A percentile compares a stretch with the other conserved stretches of the same genome.
These are phyloP conservation scores for Morbakka virulenta DNA, from an alignment of 30 jellyfish, hydroid and myxozoan species.

Conservation along the genomic window DNA sequence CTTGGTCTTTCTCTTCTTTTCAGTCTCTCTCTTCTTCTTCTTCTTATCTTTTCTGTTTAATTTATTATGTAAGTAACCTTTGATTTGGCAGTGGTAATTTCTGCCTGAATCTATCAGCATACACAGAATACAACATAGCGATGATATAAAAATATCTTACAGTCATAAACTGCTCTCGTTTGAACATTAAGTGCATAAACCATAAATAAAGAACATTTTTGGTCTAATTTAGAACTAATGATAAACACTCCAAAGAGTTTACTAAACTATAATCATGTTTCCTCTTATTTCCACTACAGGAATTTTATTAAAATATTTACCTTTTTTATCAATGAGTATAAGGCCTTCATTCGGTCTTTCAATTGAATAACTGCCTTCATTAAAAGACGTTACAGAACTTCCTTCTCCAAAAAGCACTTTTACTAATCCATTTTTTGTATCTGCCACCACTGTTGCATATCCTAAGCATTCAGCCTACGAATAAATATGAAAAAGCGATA, in stretches of 20 bases:
- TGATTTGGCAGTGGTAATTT: no score
- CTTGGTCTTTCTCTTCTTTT: no score
- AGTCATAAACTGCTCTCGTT: no score
- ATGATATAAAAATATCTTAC: no score
- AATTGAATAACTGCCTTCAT: constrained; percentile 53
- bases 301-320: not conserved
- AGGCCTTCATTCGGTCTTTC: not conserved
- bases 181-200: not conserved
- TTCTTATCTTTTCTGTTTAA: no score
- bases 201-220: not conserved
- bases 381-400: constrained; percentile 29
- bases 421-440: constrained; percentile 8
- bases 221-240: no score
- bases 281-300: not conserved
- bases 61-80: no score
- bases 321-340: not conserved
- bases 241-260: no score
- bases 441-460: constrained; percentile 57
- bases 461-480: constrained; percentile 75
- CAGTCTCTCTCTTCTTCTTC: no score
- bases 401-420: constrained; percentile 67
- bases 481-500: not conserved
- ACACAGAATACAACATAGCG: no score
- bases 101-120: no score
- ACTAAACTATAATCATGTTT: no score